Evolutionary conservation across 1,140 invertebrate genomes (phyloP).

Genomic region (Galleria mellonella): DNA sequence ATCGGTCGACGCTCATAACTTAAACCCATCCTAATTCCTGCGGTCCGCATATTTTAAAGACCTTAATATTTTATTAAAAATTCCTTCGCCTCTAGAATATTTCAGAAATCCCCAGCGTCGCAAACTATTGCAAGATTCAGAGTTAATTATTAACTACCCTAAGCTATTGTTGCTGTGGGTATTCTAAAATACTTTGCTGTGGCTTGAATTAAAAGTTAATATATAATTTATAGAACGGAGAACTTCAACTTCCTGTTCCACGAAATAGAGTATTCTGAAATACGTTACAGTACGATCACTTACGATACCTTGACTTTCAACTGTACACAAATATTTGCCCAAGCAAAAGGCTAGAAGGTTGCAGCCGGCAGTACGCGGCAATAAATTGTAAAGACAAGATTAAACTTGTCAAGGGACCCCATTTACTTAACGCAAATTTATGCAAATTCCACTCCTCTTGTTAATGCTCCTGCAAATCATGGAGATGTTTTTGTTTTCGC

Average conservation of each 20-base stretch:
- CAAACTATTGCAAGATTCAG: not conserved
- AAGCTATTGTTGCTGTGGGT: not conserved
- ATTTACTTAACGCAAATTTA: constrained; percentile 73
- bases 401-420: constrained; percentile 70
- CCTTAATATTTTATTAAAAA: constrained; percentile 8
- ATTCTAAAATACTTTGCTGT: no score
- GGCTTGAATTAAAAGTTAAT: no score
- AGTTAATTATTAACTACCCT: constrained; percentile 2
- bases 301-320: no score
- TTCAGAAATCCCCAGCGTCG: not conserved
- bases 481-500: constrained; percentile 50
- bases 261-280: no score
- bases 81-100: not conserved
- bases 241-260: no score
- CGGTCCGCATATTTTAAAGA: constrained; percentile 7
- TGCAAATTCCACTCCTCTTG: constrained; percentile 60
- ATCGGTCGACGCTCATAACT: not conserved
- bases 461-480: constrained; percentile 43
- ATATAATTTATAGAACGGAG: no score
- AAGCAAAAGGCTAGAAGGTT: constrained; percentile 47
- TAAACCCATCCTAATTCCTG: not conserved
- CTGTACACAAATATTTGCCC: constrained; percentile 47
- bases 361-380: constrained; percentile 40
- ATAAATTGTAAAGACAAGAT: constrained; percentile 71
- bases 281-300: no score